Conservation (phyloP, 1,140 invertebrate genomes). For the Nephotettix cincticeps region DNA sequence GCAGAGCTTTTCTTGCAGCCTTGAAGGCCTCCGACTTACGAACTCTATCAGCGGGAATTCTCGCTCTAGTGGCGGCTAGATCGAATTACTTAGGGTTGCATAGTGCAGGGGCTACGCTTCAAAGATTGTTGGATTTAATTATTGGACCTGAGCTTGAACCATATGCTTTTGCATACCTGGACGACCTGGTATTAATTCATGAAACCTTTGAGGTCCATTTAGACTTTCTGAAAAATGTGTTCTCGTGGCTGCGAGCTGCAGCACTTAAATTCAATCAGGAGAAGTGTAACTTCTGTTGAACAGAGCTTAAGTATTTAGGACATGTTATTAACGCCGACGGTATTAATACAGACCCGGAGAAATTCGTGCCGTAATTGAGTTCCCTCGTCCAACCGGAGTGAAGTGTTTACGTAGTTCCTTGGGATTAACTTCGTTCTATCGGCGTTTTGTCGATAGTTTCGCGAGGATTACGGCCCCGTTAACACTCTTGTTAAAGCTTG, state of each 20-base stretch:
- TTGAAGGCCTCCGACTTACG: too few species aligned
- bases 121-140: slow-evolving; percentile 40
- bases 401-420: slow-evolving; percentile 37
- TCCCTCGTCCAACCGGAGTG: slow-evolving; percentile 36
- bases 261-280: slow-evolving; percentile 40
- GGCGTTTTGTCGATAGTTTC: slow-evolving; percentile 45
- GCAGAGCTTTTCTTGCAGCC: too few species aligned
- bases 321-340: slow-evolving; percentile 41
- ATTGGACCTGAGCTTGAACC: slow-evolving; percentile 27
- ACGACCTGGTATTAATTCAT: slow-evolving; percentile 42
- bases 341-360: slow-evolving; percentile 43
- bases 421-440: slow-evolving; percentile 44
- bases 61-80: too few species aligned
- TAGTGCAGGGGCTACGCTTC: slow-evolving; percentile 40
- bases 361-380: slow-evolving; percentile 42
- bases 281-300: slow-evolving; percentile 44
- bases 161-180: slow-evolving; percentile 36
- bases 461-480: slow-evolving; percentile 41
- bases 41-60: too few species aligned
- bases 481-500: slow-evolving; percentile 39
- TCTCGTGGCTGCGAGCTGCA: slow-evolving; percentile 35
- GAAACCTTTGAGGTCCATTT: slow-evolving; percentile 38
- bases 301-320: slow-evolving; percentile 45
- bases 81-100: slow-evolving; percentile 46
- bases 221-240: slow-evolving; percentile 33